Conservation (phyloP, 2,888 invertebrate genomes). For the Resseliella maxima region DNA sequence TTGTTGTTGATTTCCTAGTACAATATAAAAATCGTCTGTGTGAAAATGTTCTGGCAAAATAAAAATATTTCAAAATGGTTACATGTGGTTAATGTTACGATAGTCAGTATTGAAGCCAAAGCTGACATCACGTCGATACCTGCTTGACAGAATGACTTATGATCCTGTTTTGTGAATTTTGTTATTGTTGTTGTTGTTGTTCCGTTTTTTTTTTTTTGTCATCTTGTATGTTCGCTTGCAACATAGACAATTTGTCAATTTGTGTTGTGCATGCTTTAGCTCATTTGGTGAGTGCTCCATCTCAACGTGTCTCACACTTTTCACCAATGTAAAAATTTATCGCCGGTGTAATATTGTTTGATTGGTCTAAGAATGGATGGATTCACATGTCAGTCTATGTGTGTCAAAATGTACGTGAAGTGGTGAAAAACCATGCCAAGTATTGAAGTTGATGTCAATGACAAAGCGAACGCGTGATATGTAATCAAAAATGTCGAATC, state of each 20-base stretch:
- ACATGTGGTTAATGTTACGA: background rate
- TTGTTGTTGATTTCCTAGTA: background rate
- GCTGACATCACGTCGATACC: constrained; percentile 34
- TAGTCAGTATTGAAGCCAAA: background rate
- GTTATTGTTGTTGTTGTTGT: too few species aligned
- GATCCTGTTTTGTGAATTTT: too few species aligned
- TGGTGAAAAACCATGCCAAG: background rate
- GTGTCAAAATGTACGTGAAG: background rate
- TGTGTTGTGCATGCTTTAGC: background rate
- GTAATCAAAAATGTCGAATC: constrained; percentile 44
- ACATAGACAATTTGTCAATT: constrained; percentile 20
- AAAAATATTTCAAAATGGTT: background rate
- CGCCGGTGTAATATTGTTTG: background rate
- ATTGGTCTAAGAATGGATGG: background rate
- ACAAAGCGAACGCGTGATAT: background rate
- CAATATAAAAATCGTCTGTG: too few species aligned
- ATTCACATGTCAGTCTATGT: background rate
- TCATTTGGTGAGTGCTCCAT: background rate
- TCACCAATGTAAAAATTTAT: constrained; percentile 19
- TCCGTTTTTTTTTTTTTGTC: background rate
- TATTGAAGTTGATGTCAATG: background rate
- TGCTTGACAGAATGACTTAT: constrained; percentile 48
- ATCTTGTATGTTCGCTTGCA: background rate
- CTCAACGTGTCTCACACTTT: background rate
- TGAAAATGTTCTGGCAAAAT: too few species aligned